phyloP scores from a whole-genome alignment of 2,797 vertebrate genomes.

The Siniperca scherzeri region DNA sequence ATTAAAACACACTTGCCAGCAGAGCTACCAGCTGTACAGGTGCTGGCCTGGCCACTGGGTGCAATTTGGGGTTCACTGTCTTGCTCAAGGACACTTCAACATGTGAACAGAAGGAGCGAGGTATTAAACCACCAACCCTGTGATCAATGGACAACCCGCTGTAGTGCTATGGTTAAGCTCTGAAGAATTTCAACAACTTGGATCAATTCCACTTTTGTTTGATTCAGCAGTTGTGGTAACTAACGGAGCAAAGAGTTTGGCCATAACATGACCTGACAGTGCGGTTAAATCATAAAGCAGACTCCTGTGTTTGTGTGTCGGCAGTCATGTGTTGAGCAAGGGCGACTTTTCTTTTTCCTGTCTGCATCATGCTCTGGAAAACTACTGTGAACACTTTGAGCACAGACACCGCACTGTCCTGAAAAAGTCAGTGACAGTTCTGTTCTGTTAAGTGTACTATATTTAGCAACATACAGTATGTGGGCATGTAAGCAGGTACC shows the following conservation, averaged over 20 bases:
- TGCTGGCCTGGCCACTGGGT: too few relatives aligned
- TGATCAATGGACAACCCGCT: too few relatives aligned
- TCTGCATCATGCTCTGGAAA: conserved; percentile 38
- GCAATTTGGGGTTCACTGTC: too few relatives aligned
- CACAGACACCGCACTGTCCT: conserved; percentile 15
- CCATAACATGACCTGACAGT: neutral
- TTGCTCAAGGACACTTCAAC: too few relatives aligned
- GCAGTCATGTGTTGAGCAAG: neutral
- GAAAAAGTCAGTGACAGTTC: neutral
- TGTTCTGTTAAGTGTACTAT: neutral
- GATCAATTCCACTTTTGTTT: neutral
- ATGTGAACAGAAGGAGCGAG: too few relatives aligned
- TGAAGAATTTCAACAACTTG: neutral
- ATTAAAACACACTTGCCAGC: too few relatives aligned
- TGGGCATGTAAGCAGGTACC: conserved; percentile 12
- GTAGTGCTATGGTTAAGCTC: too few relatives aligned
- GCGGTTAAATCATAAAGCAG: neutral
- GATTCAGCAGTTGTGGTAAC: neutral
- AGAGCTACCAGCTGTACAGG: too few relatives aligned
- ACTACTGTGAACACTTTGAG: neutral
- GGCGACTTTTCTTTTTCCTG: conserved; percentile 8
- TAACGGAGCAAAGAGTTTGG: neutral
- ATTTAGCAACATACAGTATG: conserved; percentile 9
- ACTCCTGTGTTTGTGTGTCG: conserved; percentile 1
- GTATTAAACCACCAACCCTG: neutral